Base-by-base conservation (phyloP, 2,888 invertebrate species). In the Diaprepes abbreviatus region DNA sequence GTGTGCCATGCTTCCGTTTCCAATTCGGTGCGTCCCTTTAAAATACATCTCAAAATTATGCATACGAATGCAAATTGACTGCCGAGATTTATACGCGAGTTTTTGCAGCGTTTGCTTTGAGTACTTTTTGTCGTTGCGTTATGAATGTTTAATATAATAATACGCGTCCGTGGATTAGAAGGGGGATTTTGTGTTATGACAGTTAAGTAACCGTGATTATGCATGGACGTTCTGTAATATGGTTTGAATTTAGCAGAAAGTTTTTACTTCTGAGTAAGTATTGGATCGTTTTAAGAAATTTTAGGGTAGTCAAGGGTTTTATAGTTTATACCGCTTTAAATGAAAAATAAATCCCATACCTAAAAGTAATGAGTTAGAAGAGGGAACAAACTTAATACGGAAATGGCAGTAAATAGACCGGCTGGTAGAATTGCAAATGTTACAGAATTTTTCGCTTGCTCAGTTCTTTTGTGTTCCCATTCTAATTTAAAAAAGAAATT, bases 21-120 rank as follows among this genome's bases (percentile, higher is more conserved):
- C 60, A 35, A 28, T n/a, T 43, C 45, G 43, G 59, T 45, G 43
- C 59, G 59, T 60, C 60, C 24, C 24, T 24, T 24, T 24, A 24
- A 62, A 62, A 62, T 50, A 62, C 62, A 62, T 52, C 50, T 24
- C 48, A 19, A 50, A 50, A 62, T 62, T 62, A 62, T 62, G 62
- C 62, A 62, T 62, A 62, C 50, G 62, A 36, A 52, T 62, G 62
- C 62, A 62, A 62, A 62, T 62, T 50, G 50, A 36, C 35, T 36
- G 62, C 38, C 62, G 19, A 52, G 38, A 62, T 62, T 62, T 62
- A 62, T 62, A 50, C 28, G 50, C 62, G 16, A 43, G 43, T 60
- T 60, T 60, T 60, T 60, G 43, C 48, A 50, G 14, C 28, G 16
- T 50, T 28, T 28, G 48, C 48, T 48, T 48, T 24, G 28, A 28